Base-by-base conservation (phyloP, 2,888 invertebrate genomes). In the Glyphotaelius pellucidus region DNA sequence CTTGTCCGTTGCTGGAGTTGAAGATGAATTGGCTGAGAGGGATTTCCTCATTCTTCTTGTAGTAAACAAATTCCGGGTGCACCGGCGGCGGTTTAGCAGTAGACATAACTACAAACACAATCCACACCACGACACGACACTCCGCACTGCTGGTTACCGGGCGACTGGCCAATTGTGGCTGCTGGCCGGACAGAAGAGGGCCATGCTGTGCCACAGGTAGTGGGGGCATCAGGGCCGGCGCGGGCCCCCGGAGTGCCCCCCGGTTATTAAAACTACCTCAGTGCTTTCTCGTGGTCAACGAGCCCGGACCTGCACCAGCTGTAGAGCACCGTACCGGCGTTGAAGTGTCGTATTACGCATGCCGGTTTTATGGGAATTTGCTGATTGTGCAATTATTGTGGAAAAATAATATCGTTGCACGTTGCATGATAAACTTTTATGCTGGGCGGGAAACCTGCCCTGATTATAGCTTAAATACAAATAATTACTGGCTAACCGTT, bases 1-100 rank as follows among this genome's bases (percentile, higher is more conserved):
- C 94, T 25, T 96, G 96, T 38, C 96, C 96, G 15, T 95, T 95
- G n/a, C 95, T 94, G 3, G 95, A 93, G 94, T 97, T 95, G 94
- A 96, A 96, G 31, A 97, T 91, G 94, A 95, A 95, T 92, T 94
- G 94, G 7, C 92, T 93, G 19, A 95, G 94, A 19, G 94, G 94
- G 92, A 95, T 94, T 25, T 95, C 94, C 35, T 94, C 94, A 86
- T 95, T 95, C 89, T 94, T 95, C 83, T 93, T 93, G 52, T 92
- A 91, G 90, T 92, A 89, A 92, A 89, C 52, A 80, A 83, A 85
- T 79, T 94, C 93, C 92, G 90, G 90, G 47, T 92, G 91, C 90
- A 92, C 91, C 93, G 93, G 93, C 92, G 92, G 91, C 52, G 84
- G 91, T 42, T 79, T 19, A 4, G 88, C 19, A 86, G 91, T 90